phyloP scores from a whole-genome alignment of 2,888 invertebrate species.

The Desoria tigrina region DNA sequence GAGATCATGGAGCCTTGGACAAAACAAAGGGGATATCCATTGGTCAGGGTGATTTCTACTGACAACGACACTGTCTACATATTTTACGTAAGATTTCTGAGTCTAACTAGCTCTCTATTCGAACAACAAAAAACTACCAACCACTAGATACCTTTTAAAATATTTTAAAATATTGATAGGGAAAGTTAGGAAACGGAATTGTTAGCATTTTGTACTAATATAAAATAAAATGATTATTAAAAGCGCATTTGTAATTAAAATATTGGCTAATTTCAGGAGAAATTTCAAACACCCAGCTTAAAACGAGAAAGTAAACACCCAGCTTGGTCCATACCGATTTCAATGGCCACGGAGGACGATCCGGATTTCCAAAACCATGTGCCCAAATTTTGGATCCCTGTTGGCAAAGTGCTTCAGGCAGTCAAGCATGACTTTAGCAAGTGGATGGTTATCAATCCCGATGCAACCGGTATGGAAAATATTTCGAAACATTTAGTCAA shows the following conservation, averaged over 20 bases:
- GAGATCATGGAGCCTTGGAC: constrained; percentile 59
- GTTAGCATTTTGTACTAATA: not conserved
- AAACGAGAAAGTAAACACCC: constrained; percentile 8
- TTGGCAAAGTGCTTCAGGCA: constrained; percentile 19
- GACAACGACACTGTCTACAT: constrained; percentile 47
- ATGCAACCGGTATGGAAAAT: constrained; percentile 52
- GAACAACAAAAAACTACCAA: no score
- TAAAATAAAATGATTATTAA: no score
- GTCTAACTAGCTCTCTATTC: not conserved
- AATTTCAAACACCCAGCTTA: constrained; percentile 18
- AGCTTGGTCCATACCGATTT: constrained; percentile 47
- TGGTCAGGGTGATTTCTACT: constrained; percentile 53
- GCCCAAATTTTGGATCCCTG: constrained; percentile 44
- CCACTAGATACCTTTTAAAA: no score
- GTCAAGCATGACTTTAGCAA: constrained; percentile 36
- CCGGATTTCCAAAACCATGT: constrained; percentile 39
- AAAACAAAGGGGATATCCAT: constrained; percentile 56
- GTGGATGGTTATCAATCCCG: constrained; percentile 55
- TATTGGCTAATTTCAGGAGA: constrained; percentile 9
- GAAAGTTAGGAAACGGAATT: not conserved
- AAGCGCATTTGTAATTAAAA: no score
- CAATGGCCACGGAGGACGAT: constrained; percentile 35
- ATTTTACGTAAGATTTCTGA: constrained; percentile 52
- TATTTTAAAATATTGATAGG: not conserved
- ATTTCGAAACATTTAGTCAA: not conserved